phyloP scores from a whole-genome alignment of 2,797 vertebrate species.

The Sphenopsis melanotis region DNA sequence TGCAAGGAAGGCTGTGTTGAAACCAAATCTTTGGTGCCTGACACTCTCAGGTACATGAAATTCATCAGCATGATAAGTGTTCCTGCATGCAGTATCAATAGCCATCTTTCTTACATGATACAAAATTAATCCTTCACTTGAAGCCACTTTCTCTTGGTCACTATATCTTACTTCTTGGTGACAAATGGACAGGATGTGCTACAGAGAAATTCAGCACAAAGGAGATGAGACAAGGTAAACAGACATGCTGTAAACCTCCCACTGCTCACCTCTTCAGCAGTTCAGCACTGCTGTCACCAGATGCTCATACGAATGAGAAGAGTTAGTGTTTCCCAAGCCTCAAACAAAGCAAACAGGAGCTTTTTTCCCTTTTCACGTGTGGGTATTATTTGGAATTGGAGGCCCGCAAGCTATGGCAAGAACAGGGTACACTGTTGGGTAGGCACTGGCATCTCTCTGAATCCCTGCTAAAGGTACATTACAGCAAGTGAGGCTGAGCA shows the following conservation, averaged over 20 bases:
- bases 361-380: not conserved
- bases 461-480: not conserved
- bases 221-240: not conserved
- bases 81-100: not conserved
- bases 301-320: not conserved
- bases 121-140: slow-evolving; percentile 46
- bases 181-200: not conserved
- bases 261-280: not conserved
- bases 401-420: not conserved
- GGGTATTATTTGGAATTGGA: not conserved
- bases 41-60: not conserved
- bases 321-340: not conserved
- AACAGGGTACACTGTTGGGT: not conserved
- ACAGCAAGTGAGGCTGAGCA: not conserved
- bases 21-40: not conserved
- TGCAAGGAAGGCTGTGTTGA: not conserved
- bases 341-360: not conserved
- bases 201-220: not conserved
- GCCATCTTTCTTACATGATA: not conserved
- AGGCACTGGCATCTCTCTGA: not conserved
- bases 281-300: not conserved
- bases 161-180: slow-evolving; percentile 44
- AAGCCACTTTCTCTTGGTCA: slow-evolving; percentile 14
- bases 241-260: not conserved
- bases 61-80: slow-evolving; percentile 54